These are phyloP conservation scores for Lottia gigantea DNA, from an alignment of 2,888 invertebrate genomes.

Conservation along the genomic window DNA sequence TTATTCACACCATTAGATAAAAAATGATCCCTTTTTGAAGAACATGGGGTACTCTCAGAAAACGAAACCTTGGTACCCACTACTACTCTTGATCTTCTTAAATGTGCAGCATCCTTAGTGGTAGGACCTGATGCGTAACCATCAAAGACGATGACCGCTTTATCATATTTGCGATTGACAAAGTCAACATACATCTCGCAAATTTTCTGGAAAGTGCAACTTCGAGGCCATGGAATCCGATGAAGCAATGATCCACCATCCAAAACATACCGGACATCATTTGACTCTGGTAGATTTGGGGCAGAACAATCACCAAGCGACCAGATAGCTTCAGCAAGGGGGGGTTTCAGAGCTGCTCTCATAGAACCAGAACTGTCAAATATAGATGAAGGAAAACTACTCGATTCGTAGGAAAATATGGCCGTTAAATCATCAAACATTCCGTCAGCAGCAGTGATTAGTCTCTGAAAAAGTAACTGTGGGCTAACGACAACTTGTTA, in stretches of 20 bases:
- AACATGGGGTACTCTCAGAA: conserved; percentile 28
- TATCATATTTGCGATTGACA: conserved; percentile 18
- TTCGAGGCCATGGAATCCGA: conserved; percentile 25
- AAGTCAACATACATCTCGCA: conserved; percentile 19
- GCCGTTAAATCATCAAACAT: conserved; percentile 6
- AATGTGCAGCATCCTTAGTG: conserved; percentile 32
- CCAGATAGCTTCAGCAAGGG: conserved; percentile 29
- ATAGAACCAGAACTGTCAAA: conserved; percentile 27
- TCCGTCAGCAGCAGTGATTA: conserved; percentile 22
- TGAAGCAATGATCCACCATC: conserved; percentile 32
- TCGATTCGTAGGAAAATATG: conserved; percentile 30
- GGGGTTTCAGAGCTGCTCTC: conserved; percentile 26
- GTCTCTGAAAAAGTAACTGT: conserved; percentile 31
- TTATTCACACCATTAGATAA: too few species aligned
- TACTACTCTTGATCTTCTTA: conserved; percentile 21
- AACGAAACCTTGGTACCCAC: conserved; percentile 32
- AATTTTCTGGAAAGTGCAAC: conserved; percentile 21
- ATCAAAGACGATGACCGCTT: conserved; percentile 33
- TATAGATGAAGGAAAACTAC: conserved; percentile 26
- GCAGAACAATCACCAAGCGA: background rate
- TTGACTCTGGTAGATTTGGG: background rate
- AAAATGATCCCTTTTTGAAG: too few species aligned
- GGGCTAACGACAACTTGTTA: conserved; percentile 28
- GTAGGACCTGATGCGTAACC: conserved; percentile 29
- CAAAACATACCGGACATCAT: conserved; percentile 17